Base-by-base conservation (phyloP, 1,140 invertebrate species). In the Adoxophyes honmai region DNA sequence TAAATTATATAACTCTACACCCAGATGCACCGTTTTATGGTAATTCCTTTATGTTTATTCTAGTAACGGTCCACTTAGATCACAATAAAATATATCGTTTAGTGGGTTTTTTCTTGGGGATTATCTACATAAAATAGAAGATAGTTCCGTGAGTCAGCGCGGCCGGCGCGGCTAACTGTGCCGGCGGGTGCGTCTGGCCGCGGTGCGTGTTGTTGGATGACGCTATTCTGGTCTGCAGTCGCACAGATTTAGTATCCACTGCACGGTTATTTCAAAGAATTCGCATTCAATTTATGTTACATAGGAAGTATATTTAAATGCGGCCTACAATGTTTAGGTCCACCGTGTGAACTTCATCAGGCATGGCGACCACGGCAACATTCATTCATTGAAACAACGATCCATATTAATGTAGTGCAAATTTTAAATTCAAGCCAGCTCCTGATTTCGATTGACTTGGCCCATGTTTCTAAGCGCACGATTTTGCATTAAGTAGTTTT, bases 331-430 rank as follows among this genome's bases (percentile, higher is more conserved):
- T 81, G 79, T 81, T 83, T 78, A 84, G 77, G 77, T 78, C 67
- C 75, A 81, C 81, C 85, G 85, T 88, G 83, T 81, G 85, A 88
- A 88, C 82, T 86, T 88, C 79, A 86, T 86, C 78, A 70, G 64
- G 80, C 72, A 88, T 88, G 81, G 81, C 78, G 75, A 81, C 76
- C 83, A 83, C 80, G 83, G 16, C 74, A 60, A 74, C 78, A 81
- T 82, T 82, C 85, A 86, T 88, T 88, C 86, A 88, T 88, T 83
- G 86, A 86, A 88, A 86, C 83, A 68, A 78, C 83, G 74, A 86
- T 86, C 83, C 83, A 88, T 88, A 86, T 83, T 86, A 86, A 88
- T 88, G 83, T 79, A 83, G 77, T 84, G 78, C 81, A 88, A 84
- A 88, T 86, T 88, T 88, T 81, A 78, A 86, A 88, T 88, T 88